These are phyloP conservation scores for Xenus cinereus DNA, from an alignment of 2,113 vertebrate species.

Conservation along the genomic window DNA sequence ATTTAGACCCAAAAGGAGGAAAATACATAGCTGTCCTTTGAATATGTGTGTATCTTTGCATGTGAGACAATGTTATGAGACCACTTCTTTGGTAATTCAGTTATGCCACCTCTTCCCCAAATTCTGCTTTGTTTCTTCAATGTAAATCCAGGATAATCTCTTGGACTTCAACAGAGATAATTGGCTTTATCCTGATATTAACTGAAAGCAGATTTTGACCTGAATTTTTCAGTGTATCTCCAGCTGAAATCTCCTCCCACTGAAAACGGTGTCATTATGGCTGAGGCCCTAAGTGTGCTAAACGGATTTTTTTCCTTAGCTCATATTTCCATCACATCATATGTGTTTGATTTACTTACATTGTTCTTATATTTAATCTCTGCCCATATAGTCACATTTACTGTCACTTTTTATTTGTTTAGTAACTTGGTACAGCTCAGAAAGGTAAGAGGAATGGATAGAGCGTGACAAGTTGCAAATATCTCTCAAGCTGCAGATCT, in stretches of 20 bases:
- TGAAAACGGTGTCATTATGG: background rate
- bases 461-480: background rate
- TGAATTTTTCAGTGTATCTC: background rate
- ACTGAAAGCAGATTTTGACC: constrained; percentile 25
- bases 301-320: background rate
- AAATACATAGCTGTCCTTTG: background rate
- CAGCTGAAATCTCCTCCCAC: background rate
- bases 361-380: constrained; percentile 24
- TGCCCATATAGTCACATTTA: background rate
- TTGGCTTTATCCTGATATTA: background rate
- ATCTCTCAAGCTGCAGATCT: background rate
- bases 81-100: background rate
- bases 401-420: constrained; percentile 32
- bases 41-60: background rate
- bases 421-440: background rate
- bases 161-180: background rate
- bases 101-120: background rate
- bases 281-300: background rate
- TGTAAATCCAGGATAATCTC: background rate
- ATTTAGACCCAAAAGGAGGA: background rate
- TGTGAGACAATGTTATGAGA: background rate
- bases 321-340: background rate
- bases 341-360: constrained; percentile 25
- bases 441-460: constrained; percentile 1
- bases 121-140: background rate